A percentile compares a stretch with the other conserved stretches of the same genome.
phyloP scores from a whole-genome alignment of 1,140 invertebrate species.

The Paraescarpia echinospica region DNA sequence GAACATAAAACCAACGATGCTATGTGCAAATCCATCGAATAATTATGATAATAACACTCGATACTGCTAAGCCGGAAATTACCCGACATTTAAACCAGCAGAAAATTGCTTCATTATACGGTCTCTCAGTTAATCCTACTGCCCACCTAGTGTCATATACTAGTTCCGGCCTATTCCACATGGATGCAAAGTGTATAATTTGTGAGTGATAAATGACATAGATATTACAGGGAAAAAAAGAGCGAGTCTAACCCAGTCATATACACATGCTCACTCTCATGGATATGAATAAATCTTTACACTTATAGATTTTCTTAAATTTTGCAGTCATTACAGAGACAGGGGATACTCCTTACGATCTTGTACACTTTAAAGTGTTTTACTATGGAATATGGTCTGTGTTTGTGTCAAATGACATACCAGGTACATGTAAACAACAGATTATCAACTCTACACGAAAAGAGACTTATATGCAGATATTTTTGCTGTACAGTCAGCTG shows the following conservation, averaged over 20 bases:
- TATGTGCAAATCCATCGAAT: background rate
- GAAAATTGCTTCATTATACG: background rate
- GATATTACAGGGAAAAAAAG: background rate
- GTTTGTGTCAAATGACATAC: background rate
- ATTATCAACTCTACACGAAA: background rate
- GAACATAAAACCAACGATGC: background rate
- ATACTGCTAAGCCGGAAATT: background rate
- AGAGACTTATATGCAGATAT: background rate
- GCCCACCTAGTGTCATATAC: background rate
- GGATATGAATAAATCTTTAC: too few relatives aligned
- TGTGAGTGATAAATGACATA: background rate
- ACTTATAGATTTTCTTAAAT: background rate
- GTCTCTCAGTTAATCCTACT: background rate
- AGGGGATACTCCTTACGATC: background rate
- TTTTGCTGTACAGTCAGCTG: background rate
- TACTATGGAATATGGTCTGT: background rate
- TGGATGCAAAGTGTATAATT: background rate
- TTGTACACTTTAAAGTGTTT: background rate
- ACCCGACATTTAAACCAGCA: background rate
- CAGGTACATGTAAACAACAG: background rate
- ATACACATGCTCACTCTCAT: background rate
- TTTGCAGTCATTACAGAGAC: background rate
- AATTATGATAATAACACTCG: constrained; percentile 1
- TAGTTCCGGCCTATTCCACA: background rate
- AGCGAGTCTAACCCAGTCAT: background rate